These are phyloP conservation scores for Calliphora vicina DNA, from an alignment of 1,140 invertebrate genomes.

Conservation along the genomic window DNA sequence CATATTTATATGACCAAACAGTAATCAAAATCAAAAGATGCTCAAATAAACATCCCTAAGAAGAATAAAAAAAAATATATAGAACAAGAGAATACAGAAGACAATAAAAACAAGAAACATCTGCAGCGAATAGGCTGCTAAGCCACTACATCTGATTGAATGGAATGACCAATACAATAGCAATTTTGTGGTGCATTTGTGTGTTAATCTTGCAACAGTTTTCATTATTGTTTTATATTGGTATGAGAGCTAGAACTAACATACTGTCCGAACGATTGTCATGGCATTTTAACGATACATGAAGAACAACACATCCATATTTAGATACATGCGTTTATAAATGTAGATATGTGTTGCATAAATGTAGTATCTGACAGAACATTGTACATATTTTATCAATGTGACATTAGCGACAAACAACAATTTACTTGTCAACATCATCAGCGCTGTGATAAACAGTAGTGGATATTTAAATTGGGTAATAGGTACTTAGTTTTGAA, in stretches of 20 bases:
- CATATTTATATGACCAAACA: too few species aligned
- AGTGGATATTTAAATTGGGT: neutral
- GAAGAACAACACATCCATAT: neutral
- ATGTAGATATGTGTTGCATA: neutral
- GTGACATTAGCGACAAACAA: slow-evolving; percentile 25
- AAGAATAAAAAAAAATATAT: neutral
- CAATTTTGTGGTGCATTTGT: slow-evolving; percentile 21
- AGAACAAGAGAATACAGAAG: neutral
- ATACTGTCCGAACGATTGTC: neutral
- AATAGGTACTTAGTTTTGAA: neutral
- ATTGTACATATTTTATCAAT: neutral
- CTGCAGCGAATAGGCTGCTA: neutral
- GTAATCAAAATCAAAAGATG: neutral
- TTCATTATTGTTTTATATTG: neutral
- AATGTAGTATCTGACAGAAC: neutral
- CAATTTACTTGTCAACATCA: neutral
- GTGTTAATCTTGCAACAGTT: slow-evolving; percentile 19
- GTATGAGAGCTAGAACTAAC: neutral
- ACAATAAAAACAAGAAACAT: neutral
- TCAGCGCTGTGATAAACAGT: neutral
- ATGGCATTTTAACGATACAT: neutral
- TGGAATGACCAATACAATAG: neutral
- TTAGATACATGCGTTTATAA: neutral
- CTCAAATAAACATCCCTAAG: neutral
- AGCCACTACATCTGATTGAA: neutral